Evolutionary conservation across 2,888 invertebrate species (phyloP).

Genomic region (Epinotia demarniana): DNA sequence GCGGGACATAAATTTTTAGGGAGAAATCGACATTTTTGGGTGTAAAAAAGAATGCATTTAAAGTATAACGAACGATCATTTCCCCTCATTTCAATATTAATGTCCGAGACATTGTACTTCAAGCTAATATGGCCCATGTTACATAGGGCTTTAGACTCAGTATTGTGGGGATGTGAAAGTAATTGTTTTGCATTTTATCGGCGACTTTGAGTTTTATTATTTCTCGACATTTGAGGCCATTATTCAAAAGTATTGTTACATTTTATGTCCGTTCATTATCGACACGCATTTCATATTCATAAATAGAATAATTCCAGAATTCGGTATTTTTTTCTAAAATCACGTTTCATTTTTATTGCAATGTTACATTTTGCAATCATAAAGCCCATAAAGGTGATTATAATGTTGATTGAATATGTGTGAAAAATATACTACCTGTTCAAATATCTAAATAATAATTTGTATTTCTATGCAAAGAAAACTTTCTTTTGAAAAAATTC

Average conservation of each 20-base stretch:
- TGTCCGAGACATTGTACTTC: conserved; percentile 58
- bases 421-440: too few relatives aligned
- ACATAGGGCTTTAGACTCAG: conserved; percentile 50
- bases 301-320: conserved; percentile 22
- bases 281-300: conserved; percentile 35
- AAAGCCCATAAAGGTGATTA: too few relatives aligned
- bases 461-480: too few relatives aligned
- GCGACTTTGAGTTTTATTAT: conserved; percentile 67
- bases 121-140: conserved; percentile 53
- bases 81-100: conserved; percentile 80
- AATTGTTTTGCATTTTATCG: conserved; percentile 59
- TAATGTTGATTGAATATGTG: too few relatives aligned
- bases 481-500: too few relatives aligned
- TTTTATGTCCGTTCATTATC: conserved; percentile 43
- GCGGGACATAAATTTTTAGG: conserved; percentile 80
- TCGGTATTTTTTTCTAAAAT: conserved; percentile 15
- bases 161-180: conserved; percentile 50
- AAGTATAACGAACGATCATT: conserved; percentile 71
- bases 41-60: conserved; percentile 78
- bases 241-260: conserved; percentile 53
- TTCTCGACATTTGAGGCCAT: conserved; percentile 60
- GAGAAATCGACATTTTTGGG: conserved; percentile 77
- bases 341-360: conserved; percentile 6
- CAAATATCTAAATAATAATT: too few relatives aligned
- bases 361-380: not conserved